Conservation (phyloP, 1,140 invertebrate species). For the Drosophila littoralis region DNA sequence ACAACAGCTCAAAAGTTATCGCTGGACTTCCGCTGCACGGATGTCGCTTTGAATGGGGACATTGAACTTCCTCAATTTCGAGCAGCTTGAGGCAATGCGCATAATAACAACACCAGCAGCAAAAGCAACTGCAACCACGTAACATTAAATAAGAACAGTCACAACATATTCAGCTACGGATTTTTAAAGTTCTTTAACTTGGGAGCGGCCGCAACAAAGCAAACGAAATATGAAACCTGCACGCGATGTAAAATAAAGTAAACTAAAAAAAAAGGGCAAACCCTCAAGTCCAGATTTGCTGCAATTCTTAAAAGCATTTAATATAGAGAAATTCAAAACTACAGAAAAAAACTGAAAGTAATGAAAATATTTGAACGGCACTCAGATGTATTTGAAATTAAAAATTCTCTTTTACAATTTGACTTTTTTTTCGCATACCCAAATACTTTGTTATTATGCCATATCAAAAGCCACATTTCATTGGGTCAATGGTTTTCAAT, state of each 20-base stretch:
- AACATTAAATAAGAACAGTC: constrained; percentile 64
- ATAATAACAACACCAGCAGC: constrained; percentile 19
- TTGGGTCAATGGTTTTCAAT: constrained; percentile 9
- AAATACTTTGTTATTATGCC: constrained; percentile 3
- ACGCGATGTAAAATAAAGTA: constrained; percentile 52
- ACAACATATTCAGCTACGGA: constrained; percentile 56
- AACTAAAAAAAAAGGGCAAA: neutral
- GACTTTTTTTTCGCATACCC: neutral
- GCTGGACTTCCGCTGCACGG: constrained; percentile 66
- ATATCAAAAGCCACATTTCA: constrained; percentile 5
- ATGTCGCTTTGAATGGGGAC: constrained; percentile 52
- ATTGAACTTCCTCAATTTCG: constrained; percentile 65
- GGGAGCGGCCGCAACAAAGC: constrained; percentile 54
- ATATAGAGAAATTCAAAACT: neutral
- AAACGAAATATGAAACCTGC: constrained; percentile 61
- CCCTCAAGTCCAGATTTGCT: neutral
- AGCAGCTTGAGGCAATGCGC: constrained; percentile 39
- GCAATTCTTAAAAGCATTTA: neutral
- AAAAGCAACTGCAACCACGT: constrained; percentile 40
- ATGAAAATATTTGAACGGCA: no score
- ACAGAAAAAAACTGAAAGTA: neutral
- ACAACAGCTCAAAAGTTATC: constrained; percentile 60
- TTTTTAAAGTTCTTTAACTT: constrained; percentile 55
- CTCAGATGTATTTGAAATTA: neutral
- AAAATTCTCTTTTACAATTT: constrained; percentile 7